phyloP scores from a whole-genome alignment of 1,140 invertebrate genomes.

The Halesus radiatus region DNA sequence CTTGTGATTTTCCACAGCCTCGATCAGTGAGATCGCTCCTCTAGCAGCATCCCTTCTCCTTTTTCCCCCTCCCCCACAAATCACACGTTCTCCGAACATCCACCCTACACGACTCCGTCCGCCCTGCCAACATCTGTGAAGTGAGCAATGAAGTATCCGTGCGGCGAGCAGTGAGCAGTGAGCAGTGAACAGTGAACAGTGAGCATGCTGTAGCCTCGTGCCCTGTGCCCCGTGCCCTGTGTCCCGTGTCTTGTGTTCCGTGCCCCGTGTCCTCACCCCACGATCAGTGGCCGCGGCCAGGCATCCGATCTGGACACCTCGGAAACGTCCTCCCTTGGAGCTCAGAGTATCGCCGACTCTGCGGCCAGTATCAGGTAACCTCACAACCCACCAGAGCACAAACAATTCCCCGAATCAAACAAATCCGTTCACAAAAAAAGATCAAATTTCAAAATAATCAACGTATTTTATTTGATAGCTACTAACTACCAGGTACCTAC shows the following conservation, averaged over 20 bases:
- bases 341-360: slow-evolving; percentile 50
- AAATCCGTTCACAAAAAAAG: not conserved
- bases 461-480: too few species aligned
- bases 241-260: not conserved
- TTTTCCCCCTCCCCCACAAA: not conserved
- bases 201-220: slow-evolving; percentile 34
- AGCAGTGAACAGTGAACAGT: not conserved
- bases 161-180: not conserved
- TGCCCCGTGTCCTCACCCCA: not conserved
- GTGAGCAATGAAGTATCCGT: slow-evolving; percentile 8
- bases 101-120: slow-evolving; percentile 18
- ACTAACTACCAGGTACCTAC: not conserved
- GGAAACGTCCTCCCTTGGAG: slow-evolving; percentile 47
- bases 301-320: slow-evolving; percentile 41
- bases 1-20: too few species aligned
- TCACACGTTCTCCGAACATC: slow-evolving; percentile 11
- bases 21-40: not conserved
- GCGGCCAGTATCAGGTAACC: slow-evolving; percentile 50
- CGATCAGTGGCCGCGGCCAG: slow-evolving; percentile 17
- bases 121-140: slow-evolving; percentile 40
- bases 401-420: not conserved
- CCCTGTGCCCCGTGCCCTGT: not conserved
- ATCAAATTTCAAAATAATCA: too few species aligned
- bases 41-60: not conserved
- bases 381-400: not conserved